A percentile compares a stretch with the other conserved stretches of the same genome.
phyloP scores from a whole-genome alignment of 1,140 invertebrate species.

The Solen grandis region DNA sequence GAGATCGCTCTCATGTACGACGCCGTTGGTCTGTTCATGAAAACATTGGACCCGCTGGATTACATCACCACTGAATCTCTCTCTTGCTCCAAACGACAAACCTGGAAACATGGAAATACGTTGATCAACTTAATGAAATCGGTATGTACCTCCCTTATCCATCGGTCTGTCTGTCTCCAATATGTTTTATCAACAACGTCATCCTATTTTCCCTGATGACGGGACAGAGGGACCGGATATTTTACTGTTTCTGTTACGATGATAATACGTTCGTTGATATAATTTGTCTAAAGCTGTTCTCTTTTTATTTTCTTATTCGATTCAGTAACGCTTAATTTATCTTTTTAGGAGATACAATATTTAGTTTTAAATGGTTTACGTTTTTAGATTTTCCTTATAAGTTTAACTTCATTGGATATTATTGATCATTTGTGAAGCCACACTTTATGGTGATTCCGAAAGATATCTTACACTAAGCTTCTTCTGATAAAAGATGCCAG shows the following conservation, averaged over 20 bases:
- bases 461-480: too few relatives aligned
- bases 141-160: constrained; percentile 81
- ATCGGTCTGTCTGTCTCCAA: too few relatives aligned
- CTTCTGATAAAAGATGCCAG: too few relatives aligned
- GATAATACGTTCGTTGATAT: neutral
- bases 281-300: neutral
- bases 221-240: neutral
- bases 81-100: constrained; percentile 92
- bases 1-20: constrained; percentile 98
- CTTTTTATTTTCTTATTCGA: neutral
- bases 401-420: too few relatives aligned
- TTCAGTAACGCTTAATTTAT: neutral
- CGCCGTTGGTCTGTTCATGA: constrained; percentile 95
- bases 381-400: too few relatives aligned
- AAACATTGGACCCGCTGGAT: constrained; percentile 92
- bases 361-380: too few relatives aligned
- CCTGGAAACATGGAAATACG: constrained; percentile 96
- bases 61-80: constrained; percentile 84
- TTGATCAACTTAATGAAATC: constrained; percentile 99
- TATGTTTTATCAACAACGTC: too few relatives aligned
- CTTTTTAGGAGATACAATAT: too few relatives aligned
- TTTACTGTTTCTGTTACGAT: neutral
- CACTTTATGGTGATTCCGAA: too few relatives aligned
- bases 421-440: too few relatives aligned
- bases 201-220: neutral